Percentiles rank a stretch among this genome's conserved stretches.
These are phyloP conservation scores for Melanotaenia trifasciata DNA, from an alignment of 2,797 vertebrate species.

Conservation along the genomic window DNA sequence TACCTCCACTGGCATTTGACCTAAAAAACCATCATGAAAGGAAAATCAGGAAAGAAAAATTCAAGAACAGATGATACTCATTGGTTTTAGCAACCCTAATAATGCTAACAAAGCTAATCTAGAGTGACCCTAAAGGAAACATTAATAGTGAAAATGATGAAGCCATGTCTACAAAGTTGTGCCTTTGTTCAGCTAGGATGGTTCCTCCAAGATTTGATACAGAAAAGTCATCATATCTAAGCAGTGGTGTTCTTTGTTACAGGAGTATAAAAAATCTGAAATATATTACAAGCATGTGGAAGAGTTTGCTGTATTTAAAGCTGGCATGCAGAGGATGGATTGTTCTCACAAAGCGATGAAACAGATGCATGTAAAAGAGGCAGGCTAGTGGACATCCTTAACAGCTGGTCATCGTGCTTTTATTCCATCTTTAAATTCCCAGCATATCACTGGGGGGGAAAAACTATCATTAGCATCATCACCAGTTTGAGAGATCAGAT, in stretches of 20 bases:
- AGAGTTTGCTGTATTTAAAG: not conserved
- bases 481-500: conserved; percentile 67
- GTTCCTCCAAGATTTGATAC: not conserved
- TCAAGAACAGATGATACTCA: too few species aligned
- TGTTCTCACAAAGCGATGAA: conserved; percentile 28
- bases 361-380: conserved; percentile 21
- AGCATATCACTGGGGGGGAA: conserved; percentile 52
- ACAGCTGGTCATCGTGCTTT: conserved; percentile 26
- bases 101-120: too few species aligned
- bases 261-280: not conserved
- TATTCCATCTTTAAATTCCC: conserved; percentile 55
- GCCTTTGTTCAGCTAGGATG: not conserved
- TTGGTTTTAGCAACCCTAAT: too few species aligned
- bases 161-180: too few species aligned
- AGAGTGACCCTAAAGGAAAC: too few species aligned
- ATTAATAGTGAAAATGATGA: too few species aligned
- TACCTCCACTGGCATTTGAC: too few species aligned
- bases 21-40: too few species aligned
- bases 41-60: too few species aligned
- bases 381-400: conserved; percentile 10
- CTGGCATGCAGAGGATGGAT: not conserved
- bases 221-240: not conserved
- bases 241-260: too few species aligned
- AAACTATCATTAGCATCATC: conserved; percentile 59
- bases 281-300: not conserved